Percentiles rank a stretch among this genome's conserved stretches.
phyloP scores from a whole-genome alignment of 2,888 invertebrate genomes.

The Eupithecia centaureata region DNA sequence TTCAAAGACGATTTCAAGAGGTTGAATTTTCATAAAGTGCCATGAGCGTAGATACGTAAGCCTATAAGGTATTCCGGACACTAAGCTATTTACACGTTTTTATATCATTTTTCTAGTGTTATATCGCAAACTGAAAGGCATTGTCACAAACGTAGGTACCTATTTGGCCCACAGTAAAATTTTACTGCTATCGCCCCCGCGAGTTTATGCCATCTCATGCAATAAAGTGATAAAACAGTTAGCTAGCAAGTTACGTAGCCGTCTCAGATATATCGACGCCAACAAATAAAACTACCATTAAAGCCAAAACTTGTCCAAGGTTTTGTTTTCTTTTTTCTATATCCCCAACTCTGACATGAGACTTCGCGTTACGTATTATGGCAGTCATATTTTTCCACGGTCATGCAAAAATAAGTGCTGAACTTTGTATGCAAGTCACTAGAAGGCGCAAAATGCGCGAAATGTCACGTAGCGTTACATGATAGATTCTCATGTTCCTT shows the following conservation, averaged over 20 bases:
- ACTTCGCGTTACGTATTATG: slow-evolving; percentile 51
- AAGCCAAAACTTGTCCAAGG: slow-evolving; percentile 73
- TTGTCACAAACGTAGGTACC: slow-evolving; percentile 33
- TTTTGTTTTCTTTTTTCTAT: slow-evolving; percentile 73
- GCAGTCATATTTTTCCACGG: slow-evolving; percentile 51
- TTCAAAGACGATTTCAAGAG: background rate
- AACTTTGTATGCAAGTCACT: slow-evolving; percentile 33
- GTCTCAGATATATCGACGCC: slow-evolving; percentile 74
- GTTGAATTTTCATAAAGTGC: background rate
- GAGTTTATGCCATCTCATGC: slow-evolving; percentile 80
- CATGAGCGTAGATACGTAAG: background rate
- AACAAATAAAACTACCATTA: slow-evolving; percentile 80
- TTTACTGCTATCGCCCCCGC: slow-evolving; percentile 72
- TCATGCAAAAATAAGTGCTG: slow-evolving; percentile 47
- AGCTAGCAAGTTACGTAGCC: slow-evolving; percentile 73
- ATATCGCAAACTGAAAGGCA: slow-evolving; percentile 29
- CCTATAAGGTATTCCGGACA: slow-evolving; percentile 13
- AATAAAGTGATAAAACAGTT: slow-evolving; percentile 84
- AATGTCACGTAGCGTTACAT: slow-evolving; percentile 9
- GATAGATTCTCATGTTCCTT: slow-evolving; percentile 13
- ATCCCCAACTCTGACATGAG: slow-evolving; percentile 54
- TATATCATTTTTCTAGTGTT: slow-evolving; percentile 23
- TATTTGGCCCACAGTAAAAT: slow-evolving; percentile 61
- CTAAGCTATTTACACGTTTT: slow-evolving; percentile 22
- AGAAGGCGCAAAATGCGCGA: slow-evolving; percentile 9